Base-by-base conservation (phyloP, 2,888 invertebrate species). In the Amphipoea lucens region DNA sequence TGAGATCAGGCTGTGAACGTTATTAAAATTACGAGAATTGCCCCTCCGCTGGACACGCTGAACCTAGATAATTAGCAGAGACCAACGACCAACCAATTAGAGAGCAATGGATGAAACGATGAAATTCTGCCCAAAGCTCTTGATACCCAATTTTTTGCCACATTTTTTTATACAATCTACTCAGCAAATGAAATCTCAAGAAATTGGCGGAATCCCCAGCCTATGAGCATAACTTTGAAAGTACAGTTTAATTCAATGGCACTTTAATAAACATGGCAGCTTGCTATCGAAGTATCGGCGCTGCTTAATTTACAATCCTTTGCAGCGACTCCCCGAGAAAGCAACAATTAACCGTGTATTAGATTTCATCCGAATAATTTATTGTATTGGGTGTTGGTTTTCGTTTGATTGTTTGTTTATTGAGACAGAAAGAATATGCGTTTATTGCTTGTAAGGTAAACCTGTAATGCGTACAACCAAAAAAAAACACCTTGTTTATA, bases 361-460 rank as follows among this genome's bases (percentile, higher is more conserved):
- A 82, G 84, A 88, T 88, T 89, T 81, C 86, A 88, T 89, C 78
- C 79, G 78, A 78, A 87, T 81, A 82, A 89, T 88, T 88, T 86
- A 88, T 87, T 80, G 76, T 69, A 72, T 69, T 81, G 60, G 51
- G n/a, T 76, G 74, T 74, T 79, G 23, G 70, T 62, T 63, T 67
- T 81, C 40, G 40, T 71, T 71, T 63, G 54, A 76, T 75, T 60
- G 29, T 83, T 86, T 65, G 51, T 54, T 36, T 62, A 20, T 66
- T 17, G 54, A 6, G 23, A 12, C 11, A 14, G 1, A n/a, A 29
- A 45, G 23, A 54, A 70, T 23, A 36, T 7, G 17, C 17, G 36
- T 36, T 3, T 63, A 29, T 17, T 17, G 0, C 62, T 63, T 63
- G 7, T 63, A 63, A 63, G 63, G 29, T 63, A 36, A 7, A 36